A percentile compares a stretch with the other conserved stretches of the same genome.
These are phyloP conservation scores for Ectropis grisescens DNA, from an alignment of 1,140 invertebrate genomes.

Conservation along the genomic window DNA sequence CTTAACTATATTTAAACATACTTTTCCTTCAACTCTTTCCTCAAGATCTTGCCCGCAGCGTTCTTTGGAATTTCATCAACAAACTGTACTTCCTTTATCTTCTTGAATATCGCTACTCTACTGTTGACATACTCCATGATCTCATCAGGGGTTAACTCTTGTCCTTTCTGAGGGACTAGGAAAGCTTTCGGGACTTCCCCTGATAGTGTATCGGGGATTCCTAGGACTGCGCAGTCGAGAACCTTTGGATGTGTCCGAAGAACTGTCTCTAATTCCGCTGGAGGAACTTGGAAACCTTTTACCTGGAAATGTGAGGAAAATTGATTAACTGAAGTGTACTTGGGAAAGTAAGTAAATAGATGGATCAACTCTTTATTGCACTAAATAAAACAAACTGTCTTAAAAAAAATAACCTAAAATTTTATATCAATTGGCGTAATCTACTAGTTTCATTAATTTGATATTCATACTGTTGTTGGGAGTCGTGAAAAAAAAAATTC, in stretches of 20 bases:
- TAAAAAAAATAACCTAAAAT: no score
- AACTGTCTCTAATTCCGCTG: constrained; percentile 88
- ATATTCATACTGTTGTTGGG: no score
- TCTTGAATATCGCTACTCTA: constrained; percentile 78
- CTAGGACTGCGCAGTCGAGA: constrained; percentile 86
- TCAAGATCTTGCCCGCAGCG: constrained; percentile 81
- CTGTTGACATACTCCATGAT: constrained; percentile 72
- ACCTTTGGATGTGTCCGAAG: constrained; percentile 82
- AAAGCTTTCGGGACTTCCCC: constrained; percentile 87
- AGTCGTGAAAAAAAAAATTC: no score
- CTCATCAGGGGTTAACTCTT: constrained; percentile 55
- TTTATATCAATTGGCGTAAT: no score
- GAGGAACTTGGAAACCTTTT: constrained; percentile 84
- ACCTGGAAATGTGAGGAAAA: constrained; percentile 37
- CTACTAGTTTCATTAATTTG: no score
- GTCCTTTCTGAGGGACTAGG: constrained; percentile 67
- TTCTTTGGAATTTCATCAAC: constrained; percentile 80
- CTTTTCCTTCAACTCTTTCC: constrained; percentile 70
- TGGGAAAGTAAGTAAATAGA: no score
- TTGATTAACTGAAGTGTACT: no score
- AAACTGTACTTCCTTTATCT: constrained; percentile 78
- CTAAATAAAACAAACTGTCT: no score
- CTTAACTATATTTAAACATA: constrained; percentile 52
- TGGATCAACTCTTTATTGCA: no score
- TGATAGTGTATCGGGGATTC: constrained; percentile 77